Conservation (phyloP, 2,888 invertebrate species). For the Drepana falcataria region DNA sequence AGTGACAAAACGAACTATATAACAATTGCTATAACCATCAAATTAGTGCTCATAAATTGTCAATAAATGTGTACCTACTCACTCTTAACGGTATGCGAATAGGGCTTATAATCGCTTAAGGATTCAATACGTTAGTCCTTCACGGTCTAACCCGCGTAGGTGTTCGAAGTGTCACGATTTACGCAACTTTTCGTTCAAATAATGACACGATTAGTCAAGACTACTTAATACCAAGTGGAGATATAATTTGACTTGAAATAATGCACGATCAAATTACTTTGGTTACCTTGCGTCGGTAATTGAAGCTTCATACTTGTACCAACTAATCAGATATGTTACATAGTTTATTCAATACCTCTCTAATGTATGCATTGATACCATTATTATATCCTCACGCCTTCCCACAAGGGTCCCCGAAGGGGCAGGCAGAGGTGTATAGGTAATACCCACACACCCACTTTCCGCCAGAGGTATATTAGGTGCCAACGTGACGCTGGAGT, state of each 20-base stretch:
- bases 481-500: too few species aligned
- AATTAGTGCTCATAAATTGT: conserved; percentile 43
- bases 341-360: background rate
- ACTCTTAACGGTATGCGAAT: conserved; percentile 7
- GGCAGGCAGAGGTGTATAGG: too few species aligned
- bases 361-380: background rate
- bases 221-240: background rate
- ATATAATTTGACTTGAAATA: background rate
- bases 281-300: background rate
- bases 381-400: background rate
- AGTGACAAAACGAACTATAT: conserved; percentile 36
- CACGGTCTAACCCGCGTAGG: conserved; percentile 39
- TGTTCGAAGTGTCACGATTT: conserved; percentile 28
- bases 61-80: conserved; percentile 20
- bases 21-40: conserved; percentile 40
- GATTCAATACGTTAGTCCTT: conserved; percentile 27
- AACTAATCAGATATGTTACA: background rate
- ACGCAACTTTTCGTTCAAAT: conserved; percentile 45
- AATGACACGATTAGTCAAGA: conserved; percentile 36
- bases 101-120: conserved; percentile 13
- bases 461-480: too few species aligned
- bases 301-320: background rate
- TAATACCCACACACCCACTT: too few species aligned
- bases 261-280: background rate
- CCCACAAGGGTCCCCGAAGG: too few species aligned